Conservation (phyloP, 2,888 invertebrate species). For the Sarcophaga variegata region DNA sequence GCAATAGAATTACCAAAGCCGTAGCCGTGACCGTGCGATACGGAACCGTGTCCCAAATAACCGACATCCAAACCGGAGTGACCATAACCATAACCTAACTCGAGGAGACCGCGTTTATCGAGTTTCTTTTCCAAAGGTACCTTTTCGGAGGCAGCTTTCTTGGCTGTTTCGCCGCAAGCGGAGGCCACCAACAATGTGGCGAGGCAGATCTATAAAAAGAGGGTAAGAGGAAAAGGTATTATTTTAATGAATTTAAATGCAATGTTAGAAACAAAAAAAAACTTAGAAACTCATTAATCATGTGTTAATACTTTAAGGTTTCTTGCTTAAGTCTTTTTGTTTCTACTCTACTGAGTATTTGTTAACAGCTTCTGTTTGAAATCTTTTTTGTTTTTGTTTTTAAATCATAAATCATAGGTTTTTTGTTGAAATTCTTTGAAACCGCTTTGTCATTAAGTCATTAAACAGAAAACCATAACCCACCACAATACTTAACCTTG, state of each 20-base stretch:
- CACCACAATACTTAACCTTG: too few species aligned
- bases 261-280: background rate
- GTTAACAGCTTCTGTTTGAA: too few species aligned
- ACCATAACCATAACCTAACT: conserved; percentile 91
- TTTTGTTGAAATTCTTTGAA: too few species aligned
- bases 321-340: too few species aligned
- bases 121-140: conserved; percentile 88
- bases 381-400: too few species aligned
- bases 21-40: conserved; percentile 79
- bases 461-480: too few species aligned
- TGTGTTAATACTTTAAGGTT: too few species aligned
- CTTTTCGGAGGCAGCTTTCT: conserved; percentile 83
- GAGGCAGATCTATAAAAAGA: conserved; percentile 85
- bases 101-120: conserved; percentile 90
- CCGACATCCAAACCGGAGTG: conserved; percentile 89
- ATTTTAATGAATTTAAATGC: too few species aligned
- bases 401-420: too few species aligned
- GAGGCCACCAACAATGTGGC: conserved; percentile 90
- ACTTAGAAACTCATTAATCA: background rate
- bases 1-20: conserved; percentile 72
- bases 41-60: conserved; percentile 86
- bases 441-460: too few species aligned
- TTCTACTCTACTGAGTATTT: too few species aligned
- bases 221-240: background rate
- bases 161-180: conserved; percentile 85